Base-by-base conservation (phyloP, 2,888 invertebrate species). In the Ditylenchus weischeri region DNA sequence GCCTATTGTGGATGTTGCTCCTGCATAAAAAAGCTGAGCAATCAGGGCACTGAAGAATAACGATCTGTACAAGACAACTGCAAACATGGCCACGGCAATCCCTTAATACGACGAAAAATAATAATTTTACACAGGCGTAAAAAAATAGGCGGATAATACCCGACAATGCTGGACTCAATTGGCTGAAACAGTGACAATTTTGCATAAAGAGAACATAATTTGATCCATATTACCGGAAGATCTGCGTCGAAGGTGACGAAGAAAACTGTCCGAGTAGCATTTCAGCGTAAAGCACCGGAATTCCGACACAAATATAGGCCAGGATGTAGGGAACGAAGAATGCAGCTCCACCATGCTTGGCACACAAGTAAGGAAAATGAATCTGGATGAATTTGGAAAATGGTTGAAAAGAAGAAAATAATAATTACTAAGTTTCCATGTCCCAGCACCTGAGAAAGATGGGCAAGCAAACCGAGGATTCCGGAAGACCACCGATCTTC, bases 31-130 rank as follows among this genome's bases (percentile, higher is more conserved):
- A 10, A 54, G 57, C 29, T 54, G 57, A 29, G 57, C 23, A 2
- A 18, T 18, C 29, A 54, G 2, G 13, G 57, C 57, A 18, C 57
- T 54, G 29, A 54, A 54, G 57, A 29, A 54, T 7, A 54, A 29
- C 3, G 57, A 23, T 29, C 57, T 23, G 29, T 54, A 54, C 13
- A 54, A 29, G 1, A 29, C 29, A 54, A 54, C 57, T 23, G 57
- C 57, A 23, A 54, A 54, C 57, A 54, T 54, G 29, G 57, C 57
- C 57, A 54, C 23, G 4, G 57, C 57, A 18, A 54, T 54, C 29
- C 57, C 57, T 54, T 1, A 29, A 15, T 1, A 54, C 13, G 29
- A 54, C 10, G 18, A 54, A 54, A 54, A 54, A 54, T 29, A 10
- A 10, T 15, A 29, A 54, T 15, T 29, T 13, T 13, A 29, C 3